Evolutionary conservation across 2,888 invertebrate species (phyloP), one percentile per base, ranked within the genome.

Genomic region (Coenonympha arcania): DNA sequence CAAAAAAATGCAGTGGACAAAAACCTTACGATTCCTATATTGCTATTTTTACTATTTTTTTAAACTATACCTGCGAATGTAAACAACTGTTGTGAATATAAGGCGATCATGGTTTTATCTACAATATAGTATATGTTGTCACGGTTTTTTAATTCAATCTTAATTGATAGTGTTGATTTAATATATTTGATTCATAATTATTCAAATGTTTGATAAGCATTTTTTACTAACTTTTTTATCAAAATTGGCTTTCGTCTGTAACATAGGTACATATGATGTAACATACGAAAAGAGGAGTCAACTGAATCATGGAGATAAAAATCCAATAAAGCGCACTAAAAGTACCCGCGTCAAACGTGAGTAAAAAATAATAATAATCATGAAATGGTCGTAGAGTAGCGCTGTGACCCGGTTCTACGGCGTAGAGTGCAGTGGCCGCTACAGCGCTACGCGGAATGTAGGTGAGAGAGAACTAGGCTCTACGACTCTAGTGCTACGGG

Each of bases 371-470:
- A 54, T 42, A 48, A 50, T 49, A 39, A 55, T 54, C 40, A 58
- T 58, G 58, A 60, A 59, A 62, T 62, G 52, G 52, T 49, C 58
- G 60, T 56, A 58, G 55, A 54, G 55, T 48, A 62, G 66, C 64
- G 65, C 71, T 68, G 63, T 81, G 81, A 81, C 84, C 82, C 68
- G 80, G 70, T 77, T 81, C 62, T 76, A 76, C 77, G 76, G 52
- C 73, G 79, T 76, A 77, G 78, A 76, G 83, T 75, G 80, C 81
- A 80, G 66, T 77, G 81, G 64, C 76, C 74, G 74, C 77, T 79
- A 68, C 61, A 58, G 46, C 48, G 62, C 65, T 66, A 66, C 65
- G 62, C 68, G n/a, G 46, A 60, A 63, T 58, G 59, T 63, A 62
- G 63, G 62, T 62, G 62, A 57, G 55, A 51, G 44, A 47, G 51